Evolutionary conservation across 2,113 vertebrate genomes (phyloP), one percentile per base, ranked within the genome.

Genomic region (Aepyceros melampus): DNA sequence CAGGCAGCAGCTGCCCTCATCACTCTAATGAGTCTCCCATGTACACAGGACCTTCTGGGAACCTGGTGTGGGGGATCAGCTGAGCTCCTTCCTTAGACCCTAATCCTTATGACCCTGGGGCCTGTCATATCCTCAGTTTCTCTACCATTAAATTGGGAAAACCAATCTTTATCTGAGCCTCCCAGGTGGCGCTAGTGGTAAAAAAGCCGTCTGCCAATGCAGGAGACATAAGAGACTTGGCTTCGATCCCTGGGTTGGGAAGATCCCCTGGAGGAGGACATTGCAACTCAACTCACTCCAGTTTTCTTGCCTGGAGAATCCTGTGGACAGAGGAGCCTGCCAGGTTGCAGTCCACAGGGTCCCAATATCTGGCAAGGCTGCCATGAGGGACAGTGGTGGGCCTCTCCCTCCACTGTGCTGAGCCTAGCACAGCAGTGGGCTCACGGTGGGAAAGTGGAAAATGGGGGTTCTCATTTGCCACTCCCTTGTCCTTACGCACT

Each of bases 1-100:
- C 19, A 94, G 76, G 93, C 79, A 84, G 89, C 95, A 97, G 93
- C 86, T 98, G 98, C 33, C 33, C n/a, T 84, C 91, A 43, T 97
- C 97, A 95, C 87, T 97, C 96, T 49, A 49, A 85, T 82, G 83
- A 76, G 16, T 64, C 62, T 74, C 62, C 31, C 4, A 6, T 53
- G 49, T 62, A 47, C 7, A 15, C 12, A 43, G 62, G 78, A 82
- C 74, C 49, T 82, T 13, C 53, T 3, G 31, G 71, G 78, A 84
- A 78, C 76, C 21, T 47, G 78, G 17, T 40, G 12, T 33, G 15
- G 23, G 43, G 21, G 21, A 11, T 53, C 53, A 51, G n/a, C 45
- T 84, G 15, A 13, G 27, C 86, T 89, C 43, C 31, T 94, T 96
- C 74, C 85, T 71, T 7, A 16, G 74, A n/a, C 29, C 55, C 12